Evolutionary conservation across 1,140 invertebrate genomes (phyloP).

Genomic region (Musca vetustissima): DNA sequence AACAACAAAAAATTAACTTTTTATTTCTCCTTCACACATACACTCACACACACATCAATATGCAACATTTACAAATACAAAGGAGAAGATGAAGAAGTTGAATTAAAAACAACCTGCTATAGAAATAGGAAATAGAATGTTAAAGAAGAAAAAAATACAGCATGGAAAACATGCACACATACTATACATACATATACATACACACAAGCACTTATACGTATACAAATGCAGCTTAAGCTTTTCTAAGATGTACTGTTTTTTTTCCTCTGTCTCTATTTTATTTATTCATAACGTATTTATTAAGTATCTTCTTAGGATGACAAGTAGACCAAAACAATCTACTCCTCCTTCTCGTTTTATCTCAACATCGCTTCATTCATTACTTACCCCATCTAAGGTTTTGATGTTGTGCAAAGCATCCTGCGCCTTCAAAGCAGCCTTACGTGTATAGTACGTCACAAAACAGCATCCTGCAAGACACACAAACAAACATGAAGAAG

Average conservation of each 20-base stretch:
- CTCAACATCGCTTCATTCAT: too few species aligned
- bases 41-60: background rate
- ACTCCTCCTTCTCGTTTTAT: too few species aligned
- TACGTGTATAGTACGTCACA: conserved; percentile 97
- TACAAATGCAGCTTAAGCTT: conserved; percentile 17
- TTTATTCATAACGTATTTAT: background rate
- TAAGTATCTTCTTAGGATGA: too few species aligned
- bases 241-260: background rate
- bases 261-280: background rate
- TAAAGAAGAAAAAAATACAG: too few species aligned
- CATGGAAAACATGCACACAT: too few species aligned
- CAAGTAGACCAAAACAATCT: too few species aligned
- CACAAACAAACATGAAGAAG: conserved; percentile 35
- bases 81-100: too few species aligned
- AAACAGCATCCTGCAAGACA: conserved; percentile 96
- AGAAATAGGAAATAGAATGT: too few species aligned
- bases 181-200: background rate
- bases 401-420: conserved; percentile 98
- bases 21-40: background rate
- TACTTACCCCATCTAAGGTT: conserved; percentile 94
- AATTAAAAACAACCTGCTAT: too few species aligned
- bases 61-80: background rate
- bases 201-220: background rate
- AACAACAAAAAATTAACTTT: background rate
- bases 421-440: conserved; percentile 95